Evolutionary conservation across 2,888 invertebrate genomes (phyloP), one percentile per base, ranked within the genome.

Genomic region (Apotomis turbidana): DNA sequence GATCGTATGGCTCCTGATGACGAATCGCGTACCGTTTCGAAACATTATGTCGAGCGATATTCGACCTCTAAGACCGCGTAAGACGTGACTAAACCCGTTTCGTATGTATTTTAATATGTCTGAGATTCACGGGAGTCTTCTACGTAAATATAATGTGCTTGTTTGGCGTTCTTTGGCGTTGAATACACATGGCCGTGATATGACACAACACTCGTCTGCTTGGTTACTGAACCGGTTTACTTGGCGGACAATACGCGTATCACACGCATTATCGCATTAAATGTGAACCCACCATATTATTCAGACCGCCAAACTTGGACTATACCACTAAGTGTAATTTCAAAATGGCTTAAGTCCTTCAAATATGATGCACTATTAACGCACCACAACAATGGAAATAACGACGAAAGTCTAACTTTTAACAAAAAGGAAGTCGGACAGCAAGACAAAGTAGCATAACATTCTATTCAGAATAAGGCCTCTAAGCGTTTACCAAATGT

Each of bases 381-480:
- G 5, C 15, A 27, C 15, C 46, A 49, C 4, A 12, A 13, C 8
- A 41, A 59, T 55, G 9, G 8, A 60, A n/a, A 41, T 8, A 13
- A 27, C 27, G 27, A 27, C 27, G 27, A 27, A 27, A 27, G 27
- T 2, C 44, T 13, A n/a, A 13, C 8, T 54, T 64, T 44, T 41
- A 15, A 41, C 44, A 60, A 60, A 54, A 70, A 66, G 51, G 46
- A 70, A 64, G 70, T 64, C 70, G 59, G 9, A 10, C 13, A 41
- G 41, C n/a, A 54, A 41, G 15, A 44, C 12, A 55, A 51, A 38
- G 10, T 27, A 10, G 27, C 15, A 3, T 27, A 10, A 27, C 15
- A 3, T n/a, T 60, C 5, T 27, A 8, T 46, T 61, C 27, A 13
- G 3, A 61, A 46, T 46, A 46, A 10, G 15, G 15, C 10, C 46